phyloP scores from a whole-genome alignment of 30 jellyfish, hydroid and myxozoan species.

The Hydractinia symbiolongicarpus region DNA sequence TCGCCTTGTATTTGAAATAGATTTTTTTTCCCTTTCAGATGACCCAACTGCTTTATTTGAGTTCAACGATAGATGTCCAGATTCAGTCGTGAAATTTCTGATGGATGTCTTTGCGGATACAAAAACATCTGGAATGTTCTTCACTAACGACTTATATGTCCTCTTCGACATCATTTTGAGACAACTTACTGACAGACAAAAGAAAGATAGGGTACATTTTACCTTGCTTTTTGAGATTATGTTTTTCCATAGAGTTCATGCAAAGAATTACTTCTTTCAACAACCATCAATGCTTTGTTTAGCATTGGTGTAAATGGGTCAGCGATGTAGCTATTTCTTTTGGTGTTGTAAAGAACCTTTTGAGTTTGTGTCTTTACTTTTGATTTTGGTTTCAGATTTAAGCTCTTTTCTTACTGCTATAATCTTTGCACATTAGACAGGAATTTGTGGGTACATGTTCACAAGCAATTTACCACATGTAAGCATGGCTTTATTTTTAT shows the following conservation, averaged over 20 bases:
- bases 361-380: too few species aligned
- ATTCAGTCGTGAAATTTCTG: slow-evolving; percentile 55
- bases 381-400: too few species aligned
- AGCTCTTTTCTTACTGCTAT: too few species aligned
- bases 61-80: slow-evolving; percentile 52
- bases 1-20: too few species aligned
- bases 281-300: too few species aligned
- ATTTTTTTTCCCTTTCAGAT: slow-evolving; percentile 34
- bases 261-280: too few species aligned
- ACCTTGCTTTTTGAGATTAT: too few species aligned
- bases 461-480: neutral
- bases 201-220: slow-evolving; percentile 58
- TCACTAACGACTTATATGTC: slow-evolving; percentile 75
- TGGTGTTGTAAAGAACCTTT: too few species aligned
- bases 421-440: neutral
- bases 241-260: too few species aligned
- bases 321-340: too few species aligned
- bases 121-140: slow-evolving; percentile 68
- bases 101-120: slow-evolving; percentile 62
- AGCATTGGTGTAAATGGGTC: too few species aligned
- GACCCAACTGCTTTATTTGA: slow-evolving; percentile 80
- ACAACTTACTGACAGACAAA: slow-evolving; percentile 59
- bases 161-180: slow-evolving; percentile 67
- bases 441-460: neutral
- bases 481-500: neutral